Percentiles rank a stretch among this genome's conserved stretches.
Evolutionary conservation across 2,797 vertebrate species (phyloP).

Genomic region (Austrolebias charrua): DNA sequence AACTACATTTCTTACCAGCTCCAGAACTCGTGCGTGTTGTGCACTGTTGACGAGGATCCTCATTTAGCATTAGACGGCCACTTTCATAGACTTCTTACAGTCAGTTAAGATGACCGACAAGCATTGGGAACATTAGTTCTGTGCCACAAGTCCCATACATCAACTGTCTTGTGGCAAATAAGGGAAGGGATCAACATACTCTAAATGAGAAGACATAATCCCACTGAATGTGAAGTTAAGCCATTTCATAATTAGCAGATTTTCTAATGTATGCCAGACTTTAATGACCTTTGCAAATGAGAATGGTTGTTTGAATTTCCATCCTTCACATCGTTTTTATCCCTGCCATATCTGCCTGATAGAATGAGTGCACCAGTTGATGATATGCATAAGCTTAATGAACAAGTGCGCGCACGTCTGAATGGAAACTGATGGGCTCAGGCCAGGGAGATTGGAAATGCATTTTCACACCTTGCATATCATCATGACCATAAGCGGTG

Average conservation of each 20-base stretch:
- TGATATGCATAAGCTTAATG: constrained; percentile 81
- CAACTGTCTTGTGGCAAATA: constrained; percentile 73
- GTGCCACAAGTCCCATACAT: constrained; percentile 77
- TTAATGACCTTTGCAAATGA: constrained; percentile 83
- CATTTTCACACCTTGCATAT: constrained; percentile 79
- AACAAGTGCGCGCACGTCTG: constrained; percentile 75
- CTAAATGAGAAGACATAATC: constrained; percentile 82
- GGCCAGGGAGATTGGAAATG: constrained; percentile 73
- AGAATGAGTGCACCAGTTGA: constrained; percentile 74
- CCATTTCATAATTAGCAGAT: constrained; percentile 84
- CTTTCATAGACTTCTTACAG: constrained; percentile 71
- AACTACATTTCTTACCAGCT: constrained; percentile 43
- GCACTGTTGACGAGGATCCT: constrained; percentile 50
- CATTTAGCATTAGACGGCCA: constrained; percentile 46
- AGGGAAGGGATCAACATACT: constrained; percentile 77
- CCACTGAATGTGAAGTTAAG: constrained; percentile 81
- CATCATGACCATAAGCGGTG: constrained; percentile 73
- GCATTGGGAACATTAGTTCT: constrained; percentile 74
- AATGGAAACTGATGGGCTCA: constrained; percentile 78
- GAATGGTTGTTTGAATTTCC: constrained; percentile 80
- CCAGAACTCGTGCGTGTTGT: constrained; percentile 37
- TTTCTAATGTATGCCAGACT: constrained; percentile 81
- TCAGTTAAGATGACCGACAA: constrained; percentile 80
- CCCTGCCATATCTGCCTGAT: constrained; percentile 76
- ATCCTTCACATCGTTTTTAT: constrained; percentile 76